These are phyloP conservation scores for Paedocypris sp. DNA, from an alignment of 2,113 vertebrate species.

Conservation along the genomic window DNA sequence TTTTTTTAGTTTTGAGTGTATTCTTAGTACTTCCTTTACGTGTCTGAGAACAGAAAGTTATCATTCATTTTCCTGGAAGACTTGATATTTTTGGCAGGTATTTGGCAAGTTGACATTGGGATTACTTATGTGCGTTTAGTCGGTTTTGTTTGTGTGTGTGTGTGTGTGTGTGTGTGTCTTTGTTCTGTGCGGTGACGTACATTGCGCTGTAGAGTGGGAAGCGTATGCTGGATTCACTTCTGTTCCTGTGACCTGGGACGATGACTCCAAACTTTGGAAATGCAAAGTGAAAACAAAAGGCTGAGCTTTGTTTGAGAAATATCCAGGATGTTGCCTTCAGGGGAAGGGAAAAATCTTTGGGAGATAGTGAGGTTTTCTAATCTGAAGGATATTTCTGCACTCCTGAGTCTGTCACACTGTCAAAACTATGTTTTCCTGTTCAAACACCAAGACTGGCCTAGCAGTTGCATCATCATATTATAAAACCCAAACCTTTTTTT, in stretches of 20 bases:
- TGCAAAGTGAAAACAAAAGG: neutral
- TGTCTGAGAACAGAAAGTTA: neutral
- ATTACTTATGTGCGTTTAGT: too few relatives aligned
- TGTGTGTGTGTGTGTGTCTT: neutral
- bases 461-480: too few relatives aligned
- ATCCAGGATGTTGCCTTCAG: neutral
- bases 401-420: neutral
- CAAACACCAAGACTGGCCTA: too few relatives aligned
- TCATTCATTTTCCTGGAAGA: neutral
- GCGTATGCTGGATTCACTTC: constrained; percentile 28
- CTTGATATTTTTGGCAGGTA: neutral
- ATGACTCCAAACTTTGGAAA: neutral
- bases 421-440: neutral
- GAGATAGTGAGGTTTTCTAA: constrained; percentile 11
- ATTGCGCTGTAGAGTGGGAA: constrained; percentile 20
- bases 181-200: constrained; percentile 16
- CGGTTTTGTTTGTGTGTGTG: neutral
- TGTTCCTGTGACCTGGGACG: constrained; percentile 11
- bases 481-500: too few relatives aligned
- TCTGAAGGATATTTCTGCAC: neutral
- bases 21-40: constrained; percentile 11
- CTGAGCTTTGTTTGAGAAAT: neutral
- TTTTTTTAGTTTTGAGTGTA: neutral
- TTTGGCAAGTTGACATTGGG: too few relatives aligned
- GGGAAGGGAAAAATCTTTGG: neutral